Evolutionary conservation across 2,113 vertebrate species (phyloP).

Genomic region (Planiliza haematocheilus): DNA sequence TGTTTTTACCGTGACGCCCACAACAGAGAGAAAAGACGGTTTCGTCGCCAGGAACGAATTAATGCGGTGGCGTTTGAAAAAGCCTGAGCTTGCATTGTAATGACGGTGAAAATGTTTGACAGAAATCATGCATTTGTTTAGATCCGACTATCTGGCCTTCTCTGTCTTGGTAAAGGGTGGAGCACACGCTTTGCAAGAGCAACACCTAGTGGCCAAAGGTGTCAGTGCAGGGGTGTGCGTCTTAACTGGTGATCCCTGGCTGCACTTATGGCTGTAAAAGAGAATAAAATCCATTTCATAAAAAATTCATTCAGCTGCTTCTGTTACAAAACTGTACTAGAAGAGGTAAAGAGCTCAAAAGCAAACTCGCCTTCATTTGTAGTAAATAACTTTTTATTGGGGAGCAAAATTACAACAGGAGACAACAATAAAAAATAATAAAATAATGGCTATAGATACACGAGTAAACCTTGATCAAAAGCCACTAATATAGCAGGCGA

Average conservation of each 20-base stretch:
- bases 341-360: background rate
- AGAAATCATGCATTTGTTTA: slow-evolving; percentile 15
- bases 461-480: slow-evolving; percentile 33
- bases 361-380: slow-evolving; percentile 6
- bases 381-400: slow-evolving; percentile 63
- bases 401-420: slow-evolving; percentile 49
- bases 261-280: too few relatives aligned
- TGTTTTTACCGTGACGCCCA: slow-evolving; percentile 20
- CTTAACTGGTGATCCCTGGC: too few relatives aligned
- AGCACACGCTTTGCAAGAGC: slow-evolving; percentile 49
- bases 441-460: slow-evolving; percentile 45
- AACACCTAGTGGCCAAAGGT: slow-evolving; percentile 54
- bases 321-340: too few relatives aligned
- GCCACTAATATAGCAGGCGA: slow-evolving; percentile 6
- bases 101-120: slow-evolving; percentile 27
- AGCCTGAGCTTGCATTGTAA: background rate
- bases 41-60: background rate
- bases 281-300: too few relatives aligned
- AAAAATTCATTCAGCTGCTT: too few relatives aligned
- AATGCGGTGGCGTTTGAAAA: slow-evolving; percentile 2
- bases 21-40: slow-evolving; percentile 3
- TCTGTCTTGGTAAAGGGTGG: background rate
- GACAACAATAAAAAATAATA: slow-evolving; percentile 46
- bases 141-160: slow-evolving; percentile 26
- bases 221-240: slow-evolving; percentile 16